Conservation (phyloP, 2,888 invertebrate genomes). For the Drosophila quasianomalipes region DNA sequence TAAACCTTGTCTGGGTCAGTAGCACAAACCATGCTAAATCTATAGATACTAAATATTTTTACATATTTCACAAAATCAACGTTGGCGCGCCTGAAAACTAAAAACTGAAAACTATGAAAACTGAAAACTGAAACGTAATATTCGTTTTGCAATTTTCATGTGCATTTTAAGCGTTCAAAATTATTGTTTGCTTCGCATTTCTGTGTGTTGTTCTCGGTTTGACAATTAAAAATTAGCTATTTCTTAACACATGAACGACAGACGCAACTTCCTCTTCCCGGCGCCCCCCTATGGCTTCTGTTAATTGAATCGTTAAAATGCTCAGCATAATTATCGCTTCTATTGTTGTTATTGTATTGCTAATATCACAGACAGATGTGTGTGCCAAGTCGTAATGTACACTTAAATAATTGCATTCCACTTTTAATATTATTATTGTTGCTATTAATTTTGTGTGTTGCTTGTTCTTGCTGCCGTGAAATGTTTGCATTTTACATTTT, state of each 20-base stretch:
- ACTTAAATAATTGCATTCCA: constrained; percentile 67
- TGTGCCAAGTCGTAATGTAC: constrained; percentile 39
- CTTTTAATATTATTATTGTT: constrained; percentile 44
- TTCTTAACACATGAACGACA: constrained; percentile 36
- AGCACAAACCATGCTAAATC: constrained; percentile 33
- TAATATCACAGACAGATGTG: constrained; percentile 17
- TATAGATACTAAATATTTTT: background rate
- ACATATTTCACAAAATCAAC: background rate
- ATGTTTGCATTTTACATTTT: constrained; percentile 56
- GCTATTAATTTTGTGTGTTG: constrained; percentile 22
- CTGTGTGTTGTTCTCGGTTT: constrained; percentile 15
- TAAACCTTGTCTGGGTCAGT: constrained; percentile 77
- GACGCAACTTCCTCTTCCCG: background rate
- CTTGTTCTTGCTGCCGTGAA: constrained; percentile 31
- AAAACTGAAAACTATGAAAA: constrained; percentile 32
- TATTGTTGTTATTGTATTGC: constrained; percentile 43
- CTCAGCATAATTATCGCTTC: constrained; percentile 62
- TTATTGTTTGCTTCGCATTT: background rate
- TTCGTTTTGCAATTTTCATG: constrained; percentile 49
- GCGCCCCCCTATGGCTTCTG: constrained; percentile 2
- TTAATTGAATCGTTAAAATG: constrained; percentile 71
- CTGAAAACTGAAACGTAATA: constrained; percentile 31
- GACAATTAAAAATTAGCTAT: constrained; percentile 34
- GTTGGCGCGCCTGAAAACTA: constrained; percentile 11
- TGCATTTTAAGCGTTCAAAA: constrained; percentile 14